These are phyloP conservation scores for Spodoptera picta DNA, from an alignment of 2,888 invertebrate species.

Conservation along the genomic window DNA sequence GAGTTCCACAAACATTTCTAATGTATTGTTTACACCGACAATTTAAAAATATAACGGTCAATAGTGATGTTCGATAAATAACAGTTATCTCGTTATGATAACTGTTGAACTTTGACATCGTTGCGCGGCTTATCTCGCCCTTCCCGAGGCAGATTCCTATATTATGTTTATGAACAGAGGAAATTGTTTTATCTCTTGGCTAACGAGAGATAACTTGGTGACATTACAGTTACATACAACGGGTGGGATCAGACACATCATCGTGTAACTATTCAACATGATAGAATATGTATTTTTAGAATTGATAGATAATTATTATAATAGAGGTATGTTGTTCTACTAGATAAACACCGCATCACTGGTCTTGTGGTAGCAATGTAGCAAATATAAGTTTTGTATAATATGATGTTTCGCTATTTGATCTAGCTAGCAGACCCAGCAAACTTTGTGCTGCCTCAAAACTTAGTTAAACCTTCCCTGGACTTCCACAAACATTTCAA, in stretches of 20 bases:
- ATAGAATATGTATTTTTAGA: not conserved
- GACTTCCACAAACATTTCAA: no score
- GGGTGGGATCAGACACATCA: slow-evolving; percentile 8
- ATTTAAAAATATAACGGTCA: slow-evolving; percentile 24
- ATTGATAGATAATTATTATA: slow-evolving; percentile 1
- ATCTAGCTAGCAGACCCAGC: no score
- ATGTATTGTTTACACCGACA: slow-evolving; percentile 31
- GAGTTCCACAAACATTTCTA: slow-evolving; percentile 34
- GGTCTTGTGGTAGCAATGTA: no score
- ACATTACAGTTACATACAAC: slow-evolving; percentile 3
- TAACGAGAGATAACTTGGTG: slow-evolving; percentile 23
- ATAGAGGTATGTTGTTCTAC: no score
- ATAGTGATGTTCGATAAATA: slow-evolving; percentile 51
- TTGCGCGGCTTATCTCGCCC: slow-evolving; percentile 64
- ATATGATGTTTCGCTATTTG: no score
- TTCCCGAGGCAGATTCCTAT: slow-evolving; percentile 58
- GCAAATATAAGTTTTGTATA: no score
- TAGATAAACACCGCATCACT: no score
- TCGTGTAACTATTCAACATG: slow-evolving; percentile 7
- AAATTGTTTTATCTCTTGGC: slow-evolving; percentile 37
- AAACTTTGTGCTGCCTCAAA: no score
- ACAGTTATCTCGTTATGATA: slow-evolving; percentile 51
- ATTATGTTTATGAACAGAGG: slow-evolving; percentile 36
- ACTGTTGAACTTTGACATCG: slow-evolving; percentile 68
- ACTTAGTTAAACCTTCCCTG: no score